Evolutionary conservation across 2,888 invertebrate genomes (phyloP), one percentile per base, ranked within the genome.

Genomic region (Thumatha senex): DNA sequence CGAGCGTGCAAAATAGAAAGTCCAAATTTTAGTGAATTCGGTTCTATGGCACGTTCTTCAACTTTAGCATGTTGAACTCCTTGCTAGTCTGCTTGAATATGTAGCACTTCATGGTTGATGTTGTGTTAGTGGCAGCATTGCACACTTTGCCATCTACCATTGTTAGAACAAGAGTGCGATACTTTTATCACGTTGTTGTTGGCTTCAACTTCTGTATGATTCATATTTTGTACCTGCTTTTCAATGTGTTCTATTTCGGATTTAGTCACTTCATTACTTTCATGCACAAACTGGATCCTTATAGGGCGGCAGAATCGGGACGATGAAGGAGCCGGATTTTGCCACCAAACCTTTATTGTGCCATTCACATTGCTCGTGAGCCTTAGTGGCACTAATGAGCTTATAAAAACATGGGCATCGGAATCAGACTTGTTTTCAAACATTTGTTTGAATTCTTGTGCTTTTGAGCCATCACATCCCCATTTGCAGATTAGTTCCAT

Each of bases 121-220:
- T 46, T 18, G 70, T 74, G 18, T 63, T 46, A 18, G 71, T 67
- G 10, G 64, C 64, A 18, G 70, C 71, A 59, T 76, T 74, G 42
- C 63, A 72, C 3, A 74, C 65, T 54, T 74, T 75, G 1, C 60
- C 70, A 55, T 73, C 73, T 7, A 76, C 55, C 72, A 71, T 70
- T 39, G 69, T 67, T 7, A 42, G n/a, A 14, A 33, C 33, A 14
- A 42, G 33, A 31, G 42, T 33, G 33, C 33, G 15, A 33, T 14
- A 42, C 33, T 31, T 33, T 42, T n/a, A 42, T 34, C 14, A 33
- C 15, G 18, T 24, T 24, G 18, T 24, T 24, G 30, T n/a, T 42
- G 14, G 46, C 31, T 30, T 38, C n/a, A 38, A 46, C 46, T 46
- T 46, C 39, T 7, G 46, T 46, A 30, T 14, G 35, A 31, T 45